These are phyloP conservation scores for Centropristis striata DNA, from an alignment of 2,113 vertebrate species.

Conservation along the genomic window DNA sequence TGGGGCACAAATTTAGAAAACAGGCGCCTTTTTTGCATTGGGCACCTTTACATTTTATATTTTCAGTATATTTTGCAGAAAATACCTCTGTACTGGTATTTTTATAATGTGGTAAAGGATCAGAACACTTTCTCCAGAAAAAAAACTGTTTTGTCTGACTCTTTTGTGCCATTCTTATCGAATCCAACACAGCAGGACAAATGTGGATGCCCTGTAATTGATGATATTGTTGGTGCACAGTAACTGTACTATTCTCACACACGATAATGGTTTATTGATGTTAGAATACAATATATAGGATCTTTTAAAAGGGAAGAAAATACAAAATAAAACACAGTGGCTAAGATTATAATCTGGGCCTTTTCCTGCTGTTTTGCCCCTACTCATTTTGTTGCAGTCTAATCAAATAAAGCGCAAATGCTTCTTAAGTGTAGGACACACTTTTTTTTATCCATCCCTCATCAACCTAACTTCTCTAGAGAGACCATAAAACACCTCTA, in stretches of 20 bases:
- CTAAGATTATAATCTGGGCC: not conserved
- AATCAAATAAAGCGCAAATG: slow-evolving; percentile 10
- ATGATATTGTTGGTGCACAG: not conserved
- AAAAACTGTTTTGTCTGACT: not conserved
- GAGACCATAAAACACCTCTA: slow-evolving; percentile 39
- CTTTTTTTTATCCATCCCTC: slow-evolving; percentile 6
- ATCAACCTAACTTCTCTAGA: slow-evolving; percentile 3
- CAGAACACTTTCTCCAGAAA: not conserved
- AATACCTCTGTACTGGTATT: not conserved
- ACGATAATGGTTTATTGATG: not conserved
- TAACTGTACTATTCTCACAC: slow-evolving; percentile 1
- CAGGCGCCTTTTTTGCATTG: too few species aligned
- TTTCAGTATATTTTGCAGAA: too few species aligned
- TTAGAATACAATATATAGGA: not conserved
- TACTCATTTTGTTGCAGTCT: not conserved
- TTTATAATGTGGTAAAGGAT: not conserved
- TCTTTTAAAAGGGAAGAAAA: not conserved
- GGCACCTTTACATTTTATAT: too few species aligned
- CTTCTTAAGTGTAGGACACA: not conserved
- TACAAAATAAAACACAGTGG: not conserved
- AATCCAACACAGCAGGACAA: not conserved
- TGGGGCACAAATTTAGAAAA: too few species aligned
- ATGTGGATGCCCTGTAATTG: not conserved
- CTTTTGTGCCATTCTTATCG: not conserved
- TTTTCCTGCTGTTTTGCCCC: not conserved